A percentile compares a stretch with the other conserved stretches of the same genome.
Conservation (phyloP, 1,140 invertebrate genomes). For the Zaprionus nigranus region DNA sequence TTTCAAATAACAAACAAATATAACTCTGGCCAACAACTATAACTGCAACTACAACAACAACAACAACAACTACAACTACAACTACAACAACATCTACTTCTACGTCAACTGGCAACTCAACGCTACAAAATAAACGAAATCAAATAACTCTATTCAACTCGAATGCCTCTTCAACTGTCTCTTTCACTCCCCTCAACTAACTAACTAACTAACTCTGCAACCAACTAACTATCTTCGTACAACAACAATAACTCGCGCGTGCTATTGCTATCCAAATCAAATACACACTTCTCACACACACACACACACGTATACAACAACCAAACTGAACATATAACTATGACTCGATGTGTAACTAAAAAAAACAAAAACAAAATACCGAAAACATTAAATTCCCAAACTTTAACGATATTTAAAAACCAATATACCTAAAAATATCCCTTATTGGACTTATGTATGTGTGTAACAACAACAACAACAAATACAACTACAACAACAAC, state of each 20-base stretch:
- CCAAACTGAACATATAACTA: conserved; percentile 6
- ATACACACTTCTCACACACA: conserved; percentile 34
- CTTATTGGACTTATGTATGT: conserved; percentile 3
- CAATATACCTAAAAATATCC: conserved; percentile 9
- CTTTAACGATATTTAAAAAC: background rate
- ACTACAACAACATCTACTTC: conserved; percentile 51
- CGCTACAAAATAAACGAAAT: conserved; percentile 46
- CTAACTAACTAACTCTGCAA: conserved; percentile 43
- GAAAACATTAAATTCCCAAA: conserved; percentile 10
- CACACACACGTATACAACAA: conserved; percentile 27
- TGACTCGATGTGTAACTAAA: conserved; percentile 23
- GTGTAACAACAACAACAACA: background rate
- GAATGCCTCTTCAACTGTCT: conserved; percentile 73
- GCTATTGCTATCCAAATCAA: conserved; percentile 39
- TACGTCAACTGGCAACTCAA: conserved; percentile 68
- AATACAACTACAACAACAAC: conserved; percentile 17
- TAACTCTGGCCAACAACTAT: conserved; percentile 65
- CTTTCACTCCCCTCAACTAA: conserved; percentile 61
- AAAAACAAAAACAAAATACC: conserved; percentile 36
- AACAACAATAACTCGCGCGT: conserved; percentile 41
- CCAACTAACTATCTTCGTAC: conserved; percentile 44
- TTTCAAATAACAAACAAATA: conserved; percentile 67
- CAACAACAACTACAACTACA: conserved; percentile 44
- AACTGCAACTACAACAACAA: conserved; percentile 48
- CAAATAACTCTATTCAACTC: conserved; percentile 58